A percentile compares a stretch with the other conserved stretches of the same genome.
Evolutionary conservation across 1,140 invertebrate species (phyloP).

Genomic region (Antheraea mylitta): DNA sequence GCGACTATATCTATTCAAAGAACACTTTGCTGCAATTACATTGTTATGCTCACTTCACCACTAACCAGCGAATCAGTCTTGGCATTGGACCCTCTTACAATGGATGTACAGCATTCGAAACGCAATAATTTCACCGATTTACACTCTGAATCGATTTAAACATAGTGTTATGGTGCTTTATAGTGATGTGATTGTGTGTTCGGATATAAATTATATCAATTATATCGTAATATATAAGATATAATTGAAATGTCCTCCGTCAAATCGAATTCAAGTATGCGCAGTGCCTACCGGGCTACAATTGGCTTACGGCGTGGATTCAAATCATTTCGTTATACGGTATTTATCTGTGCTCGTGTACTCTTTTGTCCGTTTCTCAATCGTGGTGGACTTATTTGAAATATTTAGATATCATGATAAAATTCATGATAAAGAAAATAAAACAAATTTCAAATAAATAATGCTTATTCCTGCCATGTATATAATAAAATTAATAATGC

Average conservation of each 20-base stretch:
- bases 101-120: slow-evolving; percentile 53
- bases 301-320: slow-evolving; percentile 70
- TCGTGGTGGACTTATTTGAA: too few species aligned
- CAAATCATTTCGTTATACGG: slow-evolving; percentile 73
- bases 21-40: slow-evolving; percentile 75
- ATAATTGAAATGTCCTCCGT: slow-evolving; percentile 71
- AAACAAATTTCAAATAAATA: too few species aligned
- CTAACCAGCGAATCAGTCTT: slow-evolving; percentile 64
- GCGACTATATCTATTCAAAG: slow-evolving; percentile 68
- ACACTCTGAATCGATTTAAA: too few species aligned
- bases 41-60: slow-evolving; percentile 73
- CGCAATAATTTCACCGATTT: slow-evolving; percentile 1
- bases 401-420: too few species aligned
- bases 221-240: slow-evolving; percentile 26
- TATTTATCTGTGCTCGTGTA: slow-evolving; percentile 43
- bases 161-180: slow-evolving; percentile 33
- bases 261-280: slow-evolving; percentile 70
- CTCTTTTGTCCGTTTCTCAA: slow-evolving; percentile 2
- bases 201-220: slow-evolving; percentile 5
- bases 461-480: background rate
- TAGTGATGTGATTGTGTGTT: slow-evolving; percentile 55
- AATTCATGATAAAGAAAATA: too few species aligned
- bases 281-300: slow-evolving; percentile 67
- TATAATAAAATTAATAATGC: background rate
- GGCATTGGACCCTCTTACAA: slow-evolving; percentile 57